Evolutionary conservation across 2,113 vertebrate species (phyloP), one percentile per base, ranked within the genome.

Genomic region (Oncorhynchus kisutch): DNA sequence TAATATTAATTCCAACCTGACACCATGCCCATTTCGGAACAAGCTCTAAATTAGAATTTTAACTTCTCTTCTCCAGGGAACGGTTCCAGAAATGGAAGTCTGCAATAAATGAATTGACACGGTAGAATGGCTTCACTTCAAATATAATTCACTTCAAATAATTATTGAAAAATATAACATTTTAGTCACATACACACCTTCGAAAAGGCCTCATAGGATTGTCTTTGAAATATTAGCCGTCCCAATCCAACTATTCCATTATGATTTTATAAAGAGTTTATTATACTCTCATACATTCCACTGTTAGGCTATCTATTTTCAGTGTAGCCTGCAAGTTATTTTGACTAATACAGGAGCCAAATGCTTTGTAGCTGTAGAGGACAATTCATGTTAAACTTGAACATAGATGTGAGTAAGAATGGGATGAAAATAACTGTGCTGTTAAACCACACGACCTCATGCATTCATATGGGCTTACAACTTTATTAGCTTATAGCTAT

Each of bases 1-100:
- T 75, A 31, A 76, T 81, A 82, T 81, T 77, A 84, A 83, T 81
- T 81, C 77, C 62, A 31, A 29, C 51, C 74, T 68, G 77, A 81
- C 66, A 80, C 79, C 31, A 45, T 27, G 6, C 51, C 72, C 71
- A 73, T 76, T 66, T 73, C 72, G 72, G 70, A 75, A 78, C 29
- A 45, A 65, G 73, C 71, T 78, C 64, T 72, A 78, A 75, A 81
- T 79, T 70, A 29, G 68, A 68, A 59, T 72, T 74, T 34, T 70
- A 75, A 73, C 54, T 78, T 67, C 65, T n/a, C 18, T 64, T 75
- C 84, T 78, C 73, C 4, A 27, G 83, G 80, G 83, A 82, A 71
- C 51, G 5, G n/a, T 49, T 24, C 31, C 27, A 49, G 65, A 71
- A 72, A 71, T 57, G 9, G 75, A 62, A 60, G 29, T 69, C 66